Conservation (phyloP, 1,140 invertebrate species). For the Callitettix versicolor region DNA sequence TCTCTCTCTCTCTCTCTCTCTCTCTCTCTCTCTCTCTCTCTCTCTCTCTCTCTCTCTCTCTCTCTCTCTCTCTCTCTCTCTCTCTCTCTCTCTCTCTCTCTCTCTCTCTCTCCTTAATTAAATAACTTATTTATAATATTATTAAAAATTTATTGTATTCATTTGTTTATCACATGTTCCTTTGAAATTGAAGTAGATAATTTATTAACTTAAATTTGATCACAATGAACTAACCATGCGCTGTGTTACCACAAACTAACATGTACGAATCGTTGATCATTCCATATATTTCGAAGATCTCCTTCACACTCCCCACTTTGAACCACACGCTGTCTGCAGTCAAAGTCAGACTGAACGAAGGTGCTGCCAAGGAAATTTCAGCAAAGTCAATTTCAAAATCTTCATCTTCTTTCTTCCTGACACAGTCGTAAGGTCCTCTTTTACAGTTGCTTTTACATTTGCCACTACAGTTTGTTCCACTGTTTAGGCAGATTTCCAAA, state of each 20-base stretch:
- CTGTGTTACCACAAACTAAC: constrained; percentile 55
- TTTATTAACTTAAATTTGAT: too few relatives aligned
- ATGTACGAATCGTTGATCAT: constrained; percentile 35
- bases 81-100: too few relatives aligned
- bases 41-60: too few relatives aligned
- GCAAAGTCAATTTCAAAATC: not conserved
- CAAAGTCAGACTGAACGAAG: not conserved
- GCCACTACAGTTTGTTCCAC: not conserved
- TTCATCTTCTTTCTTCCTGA: not conserved
- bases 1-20: too few relatives aligned
- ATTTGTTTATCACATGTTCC: too few relatives aligned
- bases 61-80: too few relatives aligned
- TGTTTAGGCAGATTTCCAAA: not conserved
- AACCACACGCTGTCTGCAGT: constrained; percentile 16
- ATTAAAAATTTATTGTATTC: too few relatives aligned
- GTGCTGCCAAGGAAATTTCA: constrained; percentile 4
- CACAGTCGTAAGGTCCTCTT: not conserved
- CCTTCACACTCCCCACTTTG: constrained; percentile 9
- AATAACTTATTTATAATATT: too few relatives aligned
- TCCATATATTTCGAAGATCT: constrained; percentile 22
- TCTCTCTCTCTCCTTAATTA: too few relatives aligned
- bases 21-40: too few relatives aligned
- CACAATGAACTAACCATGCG: constrained; percentile 46
- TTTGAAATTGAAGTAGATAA: too few relatives aligned
- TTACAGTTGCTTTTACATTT: not conserved